Conservation (phyloP, 1,140 invertebrate genomes). For the Gonatopus flavifemur region DNA sequence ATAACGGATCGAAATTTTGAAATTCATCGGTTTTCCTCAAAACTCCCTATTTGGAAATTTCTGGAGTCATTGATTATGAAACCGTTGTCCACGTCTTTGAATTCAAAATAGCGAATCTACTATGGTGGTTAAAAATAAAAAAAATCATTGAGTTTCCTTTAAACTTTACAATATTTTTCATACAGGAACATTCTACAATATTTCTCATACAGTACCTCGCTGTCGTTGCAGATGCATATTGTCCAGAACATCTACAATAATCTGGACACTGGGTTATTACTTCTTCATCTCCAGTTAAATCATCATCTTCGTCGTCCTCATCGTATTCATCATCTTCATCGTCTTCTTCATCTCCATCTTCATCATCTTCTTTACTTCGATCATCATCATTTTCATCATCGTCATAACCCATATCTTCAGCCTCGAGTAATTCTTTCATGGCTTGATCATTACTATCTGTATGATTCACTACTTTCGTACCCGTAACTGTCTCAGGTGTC, state of each 20-base stretch:
- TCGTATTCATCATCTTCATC: conserved; percentile 44
- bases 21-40: too few species aligned
- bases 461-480: too few species aligned
- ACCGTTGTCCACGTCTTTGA: too few species aligned
- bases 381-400: conserved; percentile 33
- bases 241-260: conserved; percentile 47
- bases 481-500: conserved; percentile 2
- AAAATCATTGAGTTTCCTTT: too few species aligned
- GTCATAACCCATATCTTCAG: conserved; percentile 36
- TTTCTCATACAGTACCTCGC: too few species aligned
- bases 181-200: too few species aligned
- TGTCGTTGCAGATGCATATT: conserved; percentile 54
- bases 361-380: conserved; percentile 37
- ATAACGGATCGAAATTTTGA: too few species aligned
- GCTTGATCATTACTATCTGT: conserved; percentile 17
- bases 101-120: too few species aligned
- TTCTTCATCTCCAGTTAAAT: conserved; percentile 42
- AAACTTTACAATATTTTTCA: too few species aligned
- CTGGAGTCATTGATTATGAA: too few species aligned
- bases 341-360: conserved; percentile 35
- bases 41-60: too few species aligned
- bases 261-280: conserved; percentile 40
- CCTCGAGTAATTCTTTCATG: conserved; percentile 36
- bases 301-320: conserved; percentile 30
- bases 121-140: too few species aligned